Base-by-base conservation (phyloP, 2,888 invertebrate species). In the Congeria kusceri region DNA sequence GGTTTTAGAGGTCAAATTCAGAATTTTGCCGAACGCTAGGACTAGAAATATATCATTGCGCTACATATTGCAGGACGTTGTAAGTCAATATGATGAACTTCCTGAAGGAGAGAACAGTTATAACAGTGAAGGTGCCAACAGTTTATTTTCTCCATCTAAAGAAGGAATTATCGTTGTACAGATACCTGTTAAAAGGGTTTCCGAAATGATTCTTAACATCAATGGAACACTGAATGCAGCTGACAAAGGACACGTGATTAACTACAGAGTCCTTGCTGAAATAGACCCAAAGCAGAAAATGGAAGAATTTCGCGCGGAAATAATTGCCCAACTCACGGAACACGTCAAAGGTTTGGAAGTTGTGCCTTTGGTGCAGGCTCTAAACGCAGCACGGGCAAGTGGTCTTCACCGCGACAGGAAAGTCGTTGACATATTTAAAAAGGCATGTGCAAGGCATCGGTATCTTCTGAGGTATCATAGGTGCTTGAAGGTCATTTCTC, bases 131-230 rank as follows among this genome's bases (percentile, higher is more conserved):
- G 47, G 49, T 39, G 39, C 5, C 3, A 39, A 5, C 39, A 39
- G 39, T 39, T 39, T 15, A 15, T 56, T 53, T n/a, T 29, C 7
- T 47, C 61, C 32, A 15, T 49, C 53, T 11, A 61, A 66, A 28
- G 83, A 64, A 18, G 65, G 77, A 32, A 58, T 63, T 5, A 61
- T 84, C 49, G 71, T 64, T n/a, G 63, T 73, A 44, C 70, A 68
- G 25, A 65, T 86, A 3, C 65, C 46, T 15, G 46, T 86, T 7
- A 77, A 81, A 5, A 71, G 59, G n/a, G 20, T 46, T 18, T 84
- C 79, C 13, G 76, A 74, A 23, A 80, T 72, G 39, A 77, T 79
- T 49, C 46, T 82, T 15, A 79, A 77, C 59, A 56, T 86, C 18
- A 47, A 18, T 57, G 78, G 73, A n/a, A 66, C 39, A 32, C 28